Conservation (phyloP, 2,797 vertebrate species). For the Phalloptychus januarius region DNA sequence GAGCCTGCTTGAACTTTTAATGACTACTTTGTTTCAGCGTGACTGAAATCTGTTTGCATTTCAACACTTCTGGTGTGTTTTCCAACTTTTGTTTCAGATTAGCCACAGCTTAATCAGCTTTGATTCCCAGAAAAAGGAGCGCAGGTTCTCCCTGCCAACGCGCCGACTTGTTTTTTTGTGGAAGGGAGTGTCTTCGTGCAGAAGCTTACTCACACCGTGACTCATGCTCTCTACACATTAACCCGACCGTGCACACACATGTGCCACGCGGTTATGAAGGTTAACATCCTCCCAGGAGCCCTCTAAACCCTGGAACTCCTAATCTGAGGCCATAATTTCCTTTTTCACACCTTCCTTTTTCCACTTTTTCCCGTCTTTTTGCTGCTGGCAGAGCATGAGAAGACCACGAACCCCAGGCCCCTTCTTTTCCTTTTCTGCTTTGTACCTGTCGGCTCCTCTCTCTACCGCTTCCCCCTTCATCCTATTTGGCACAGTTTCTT, state of each 20-base stretch:
- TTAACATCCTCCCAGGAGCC: conserved; percentile 51
- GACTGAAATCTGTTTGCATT: conserved; percentile 29
- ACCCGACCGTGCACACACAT: conserved; percentile 37
- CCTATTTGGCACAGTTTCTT: conserved; percentile 72
- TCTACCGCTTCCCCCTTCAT: conserved; percentile 52
- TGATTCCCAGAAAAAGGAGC: conserved; percentile 62
- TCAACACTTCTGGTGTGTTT: conserved; percentile 42
- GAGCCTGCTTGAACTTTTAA: conserved; percentile 42
- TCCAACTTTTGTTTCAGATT: conserved; percentile 51
- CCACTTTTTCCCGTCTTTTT: conserved; percentile 28
- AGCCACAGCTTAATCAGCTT: conserved; percentile 56
- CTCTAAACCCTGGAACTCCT: conserved; percentile 31
- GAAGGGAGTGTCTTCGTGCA: conserved; percentile 55
- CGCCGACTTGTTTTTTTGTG: conserved; percentile 38
- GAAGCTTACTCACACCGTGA: conserved; percentile 43
- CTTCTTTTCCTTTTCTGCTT: conserved; percentile 40
- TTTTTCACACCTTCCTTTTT: conserved; percentile 49
- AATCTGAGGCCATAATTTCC: conserved; percentile 59
- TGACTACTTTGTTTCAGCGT: conserved; percentile 48
- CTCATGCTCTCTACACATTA: conserved; percentile 69
- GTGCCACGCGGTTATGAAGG: conserved; percentile 44
- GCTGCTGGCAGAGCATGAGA: conserved; percentile 60
- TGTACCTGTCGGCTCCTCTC: conserved; percentile 76
- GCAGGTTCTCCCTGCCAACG: conserved; percentile 37
- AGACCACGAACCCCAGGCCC: conserved; percentile 44